phyloP scores from a whole-genome alignment of 2,113 vertebrate genomes.

The Pygathrix nemaeus region DNA sequence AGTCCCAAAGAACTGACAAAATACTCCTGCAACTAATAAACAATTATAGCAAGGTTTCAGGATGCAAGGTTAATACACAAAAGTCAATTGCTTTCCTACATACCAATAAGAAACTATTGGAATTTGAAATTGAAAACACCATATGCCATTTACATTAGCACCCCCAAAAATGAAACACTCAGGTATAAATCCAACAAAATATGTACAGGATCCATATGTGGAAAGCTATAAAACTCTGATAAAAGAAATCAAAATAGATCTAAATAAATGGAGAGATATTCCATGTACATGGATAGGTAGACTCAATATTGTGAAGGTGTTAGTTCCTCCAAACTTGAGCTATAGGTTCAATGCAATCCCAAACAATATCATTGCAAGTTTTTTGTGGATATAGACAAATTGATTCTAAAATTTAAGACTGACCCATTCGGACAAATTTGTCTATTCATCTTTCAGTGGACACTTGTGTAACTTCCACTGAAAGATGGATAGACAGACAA shows the following conservation, averaged over 20 bases:
- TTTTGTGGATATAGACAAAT: not conserved
- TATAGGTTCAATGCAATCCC: not conserved
- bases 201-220: not conserved
- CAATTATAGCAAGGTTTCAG: not conserved
- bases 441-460: too few relatives aligned
- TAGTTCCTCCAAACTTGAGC: not conserved
- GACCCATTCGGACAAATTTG: too few relatives aligned
- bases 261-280: not conserved
- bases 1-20: not conserved
- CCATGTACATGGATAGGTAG: not conserved
- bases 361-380: not conserved
- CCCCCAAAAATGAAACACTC: not conserved
- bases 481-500: not conserved
- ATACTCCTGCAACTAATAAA: not conserved
- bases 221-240: not conserved
- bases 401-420: not conserved
- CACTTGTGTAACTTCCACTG: not conserved
- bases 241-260: not conserved
- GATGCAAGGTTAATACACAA: not conserved
- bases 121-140: not conserved
- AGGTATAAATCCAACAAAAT: not conserved
- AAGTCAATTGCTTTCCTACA: not conserved
- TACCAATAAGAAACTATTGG: not conserved
- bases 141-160: not conserved
- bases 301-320: not conserved